phyloP scores from a whole-genome alignment of 2,888 invertebrate species.

The Hololepta plana region DNA sequence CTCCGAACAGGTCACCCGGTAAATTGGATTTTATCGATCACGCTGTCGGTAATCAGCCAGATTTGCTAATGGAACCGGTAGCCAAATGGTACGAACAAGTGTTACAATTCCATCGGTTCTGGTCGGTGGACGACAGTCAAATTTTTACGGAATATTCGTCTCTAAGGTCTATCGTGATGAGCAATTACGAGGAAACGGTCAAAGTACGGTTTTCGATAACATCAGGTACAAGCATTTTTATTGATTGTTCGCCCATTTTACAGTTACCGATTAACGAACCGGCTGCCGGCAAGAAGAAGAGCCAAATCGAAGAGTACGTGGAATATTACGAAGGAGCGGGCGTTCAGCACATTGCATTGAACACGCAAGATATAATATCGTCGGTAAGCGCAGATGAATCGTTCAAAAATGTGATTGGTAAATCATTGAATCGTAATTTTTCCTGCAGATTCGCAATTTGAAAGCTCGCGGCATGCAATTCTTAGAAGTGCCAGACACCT shows the following conservation, averaged over 20 bases:
- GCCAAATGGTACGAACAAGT: slow-evolving; percentile 71
- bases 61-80: slow-evolving; percentile 71
- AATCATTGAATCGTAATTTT: no score
- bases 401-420: background rate
- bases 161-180: slow-evolving; percentile 90
- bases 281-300: slow-evolving; percentile 82
- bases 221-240: background rate
- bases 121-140: slow-evolving; percentile 96
- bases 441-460: slow-evolving; percentile 47
- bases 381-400: slow-evolving; percentile 38
- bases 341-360: slow-evolving; percentile 96
- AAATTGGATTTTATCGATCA: slow-evolving; percentile 88
- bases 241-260: slow-evolving; percentile 7
- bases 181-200: slow-evolving; percentile 93
- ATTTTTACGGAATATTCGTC: slow-evolving; percentile 94
- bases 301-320: slow-evolving; percentile 96
- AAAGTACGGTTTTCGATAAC: slow-evolving; percentile 32
- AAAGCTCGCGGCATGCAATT: slow-evolving; percentile 77
- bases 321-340: slow-evolving; percentile 97
- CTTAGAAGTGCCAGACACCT: slow-evolving; percentile 72
- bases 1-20: slow-evolving; percentile 48
- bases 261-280: slow-evolving; percentile 96
- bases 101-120: slow-evolving; percentile 69
- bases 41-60: slow-evolving; percentile 94
- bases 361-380: slow-evolving; percentile 77